A percentile compares a stretch with the other conserved stretches of the same genome.
These are phyloP conservation scores for Limenitis arthemis DNA, from an alignment of 2,888 invertebrate genomes.

Conservation along the genomic window DNA sequence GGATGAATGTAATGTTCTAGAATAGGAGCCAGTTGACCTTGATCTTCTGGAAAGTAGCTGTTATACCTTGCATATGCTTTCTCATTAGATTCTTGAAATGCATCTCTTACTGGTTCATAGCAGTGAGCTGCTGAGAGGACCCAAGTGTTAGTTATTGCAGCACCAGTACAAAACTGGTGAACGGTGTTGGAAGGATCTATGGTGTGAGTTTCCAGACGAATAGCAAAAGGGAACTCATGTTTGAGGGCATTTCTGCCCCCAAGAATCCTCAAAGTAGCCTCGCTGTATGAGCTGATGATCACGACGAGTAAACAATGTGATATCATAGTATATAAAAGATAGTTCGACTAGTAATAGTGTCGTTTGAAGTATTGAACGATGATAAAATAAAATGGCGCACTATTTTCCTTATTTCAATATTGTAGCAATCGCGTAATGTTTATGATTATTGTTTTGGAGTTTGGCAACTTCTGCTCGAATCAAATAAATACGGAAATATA, in stretches of 20 bases:
- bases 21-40: conserved; percentile 3
- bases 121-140: conserved; percentile 8
- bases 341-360: too few relatives aligned
- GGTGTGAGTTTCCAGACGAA: not conserved
- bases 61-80: conserved; percentile 6
- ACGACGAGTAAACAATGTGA: not conserved
- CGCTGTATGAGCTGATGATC: not conserved
- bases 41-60: conserved; percentile 8
- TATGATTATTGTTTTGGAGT: too few relatives aligned
- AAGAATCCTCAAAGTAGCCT: not conserved
- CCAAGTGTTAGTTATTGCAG: conserved; percentile 4
- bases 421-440: too few relatives aligned
- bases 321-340: not conserved
- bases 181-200: not conserved
- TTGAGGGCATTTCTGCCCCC: not conserved
- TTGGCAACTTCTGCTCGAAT: too few relatives aligned
- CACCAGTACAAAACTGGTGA: not conserved
- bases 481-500: too few relatives aligned
- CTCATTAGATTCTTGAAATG: not conserved
- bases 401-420: not conserved
- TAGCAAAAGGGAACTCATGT: conserved; percentile 1
- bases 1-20: not conserved
- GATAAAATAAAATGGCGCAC: not conserved
- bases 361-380: not conserved
- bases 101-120: not conserved